Percentiles rank a stretch among this genome's conserved stretches.
phyloP scores from a whole-genome alignment of 2,113 vertebrate genomes.

The Bolborhynchus lineola region DNA sequence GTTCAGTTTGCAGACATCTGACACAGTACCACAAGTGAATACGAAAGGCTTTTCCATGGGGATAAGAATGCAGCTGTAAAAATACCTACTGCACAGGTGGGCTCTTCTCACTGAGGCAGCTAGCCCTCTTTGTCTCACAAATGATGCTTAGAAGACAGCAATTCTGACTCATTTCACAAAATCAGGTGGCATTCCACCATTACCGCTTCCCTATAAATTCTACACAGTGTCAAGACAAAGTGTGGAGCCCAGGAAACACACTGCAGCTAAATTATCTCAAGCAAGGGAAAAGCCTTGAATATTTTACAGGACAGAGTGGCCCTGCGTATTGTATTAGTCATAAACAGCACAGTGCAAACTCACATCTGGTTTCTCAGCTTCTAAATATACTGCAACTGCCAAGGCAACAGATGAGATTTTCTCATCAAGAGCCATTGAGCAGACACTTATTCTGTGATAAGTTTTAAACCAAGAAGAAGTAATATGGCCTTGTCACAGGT shows the following conservation, averaged over 20 bases:
- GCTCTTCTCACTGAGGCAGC: not conserved
- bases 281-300: not conserved
- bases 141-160: not conserved
- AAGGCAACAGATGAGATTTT: conserved; percentile 53
- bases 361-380: conserved; percentile 32
- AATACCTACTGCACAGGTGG: not conserved
- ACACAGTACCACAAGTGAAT: not conserved
- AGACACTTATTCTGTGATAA: conserved; percentile 28
- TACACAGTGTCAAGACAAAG: not conserved
- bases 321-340: not conserved
- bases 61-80: not conserved
- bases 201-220: not conserved
- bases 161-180: not conserved
- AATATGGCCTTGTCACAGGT: conserved; percentile 2
- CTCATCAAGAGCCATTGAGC: conserved; percentile 12
- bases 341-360: not conserved
- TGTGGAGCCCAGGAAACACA: not conserved
- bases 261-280: not conserved
- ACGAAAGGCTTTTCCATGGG: not conserved
- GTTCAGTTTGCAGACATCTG: not conserved
- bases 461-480: conserved; percentile 13
- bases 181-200: conserved; percentile 1
- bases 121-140: not conserved
- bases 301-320: not conserved
- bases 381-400: conserved; percentile 43